Evolutionary conservation across 2,888 invertebrate genomes (phyloP), one percentile per base, ranked within the genome.

Genomic region (Athalia rosae): DNA sequence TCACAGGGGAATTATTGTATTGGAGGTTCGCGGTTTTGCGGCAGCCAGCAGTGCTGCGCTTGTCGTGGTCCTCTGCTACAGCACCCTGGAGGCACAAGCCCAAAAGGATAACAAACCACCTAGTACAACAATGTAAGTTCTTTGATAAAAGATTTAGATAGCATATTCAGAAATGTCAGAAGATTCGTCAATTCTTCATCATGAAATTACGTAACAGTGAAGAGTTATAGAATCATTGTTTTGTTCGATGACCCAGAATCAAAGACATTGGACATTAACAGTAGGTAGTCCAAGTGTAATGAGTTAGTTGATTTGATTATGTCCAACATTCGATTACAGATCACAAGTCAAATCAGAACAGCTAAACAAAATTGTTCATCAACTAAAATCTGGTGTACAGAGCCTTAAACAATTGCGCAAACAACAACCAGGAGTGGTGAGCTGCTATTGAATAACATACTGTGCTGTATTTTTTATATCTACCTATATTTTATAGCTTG

Each of bases 31-130:
- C 76, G 87, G 88, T 80, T 87, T 89, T 83, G 87, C 87, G 76
- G 87, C 89, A 84, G 87, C 89, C 86, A 87, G 88, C 85, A 87
- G 87, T 85, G 87, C 85, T 84, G 87, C 88, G 82, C 82, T 89
- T 77, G 85, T 87, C 78, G 83, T 85, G 78, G 87, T 87, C 78
- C 83, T 89, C 78, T 85, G 87, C 78, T 89, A 88, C 82, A 87
- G 86, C 79, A 85, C 86, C 77, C 84, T 89, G 61, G 89, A 88
- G 79, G 84, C 85, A 11, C 87, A 87, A 76, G 81, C 84, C 62
- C 85, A 85, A 63, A 86, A 83, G 78, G 86, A 86, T 7, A 82
- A 81, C 48, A 77, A 80, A 41, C 61, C 79, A 15, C 79, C 79
- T 48, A 76, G 77, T 8, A 71, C 79, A 13, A 48, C 48, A 50